Evolutionary conservation across 2,797 vertebrate genomes (phyloP), one percentile per base, ranked within the genome.

Genomic region (Centropyge bicolor): DNA sequence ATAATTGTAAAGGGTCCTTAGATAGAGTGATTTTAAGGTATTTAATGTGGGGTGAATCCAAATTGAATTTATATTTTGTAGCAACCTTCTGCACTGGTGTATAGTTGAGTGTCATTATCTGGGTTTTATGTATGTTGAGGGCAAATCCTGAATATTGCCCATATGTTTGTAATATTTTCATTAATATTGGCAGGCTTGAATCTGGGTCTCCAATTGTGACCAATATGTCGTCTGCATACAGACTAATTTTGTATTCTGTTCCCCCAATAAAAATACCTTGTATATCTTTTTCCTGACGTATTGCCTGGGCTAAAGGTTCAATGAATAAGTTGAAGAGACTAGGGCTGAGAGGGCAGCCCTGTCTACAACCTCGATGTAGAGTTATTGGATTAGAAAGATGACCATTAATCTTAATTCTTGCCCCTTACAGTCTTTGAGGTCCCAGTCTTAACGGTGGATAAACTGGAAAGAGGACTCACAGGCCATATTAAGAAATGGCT

Each of bases 291-390:
- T 76, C 12, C 22, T 51, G 63, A 0, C 8, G 8, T 17, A 60
- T 22, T 43, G 45, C 38, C 52, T 68, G 73, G 35, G 55, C 64
- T 16, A 52, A 4, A 8, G 64, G 46, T 52, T 60, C 2, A 1
- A 64, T 38, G 12, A 74, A 56, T 22, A 74, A 27, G 46, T 59
- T 78, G 7, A 66, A 56, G 36, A 64, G n/a, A 3, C 5, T 13
- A 7, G 19, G 36, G 5, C 36, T 31, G 0, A 1, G 1, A 0
- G 7, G 46, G 20, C 48, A 49, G 7, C 48, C 48, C 48, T 49
- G 48, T 20, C 20, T n/a, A 20, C 48, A 49, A n/a, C 48, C 20
- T 10, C 48, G 19, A 5, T 49, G 48, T 4, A 10, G 20, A 8
- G 48, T n/a, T 49, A 49, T 49, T 3, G 48, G n/a, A 8, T 49